Conservation (phyloP, 2,797 vertebrate species). For the Odontamblyopus rebecca region DNA sequence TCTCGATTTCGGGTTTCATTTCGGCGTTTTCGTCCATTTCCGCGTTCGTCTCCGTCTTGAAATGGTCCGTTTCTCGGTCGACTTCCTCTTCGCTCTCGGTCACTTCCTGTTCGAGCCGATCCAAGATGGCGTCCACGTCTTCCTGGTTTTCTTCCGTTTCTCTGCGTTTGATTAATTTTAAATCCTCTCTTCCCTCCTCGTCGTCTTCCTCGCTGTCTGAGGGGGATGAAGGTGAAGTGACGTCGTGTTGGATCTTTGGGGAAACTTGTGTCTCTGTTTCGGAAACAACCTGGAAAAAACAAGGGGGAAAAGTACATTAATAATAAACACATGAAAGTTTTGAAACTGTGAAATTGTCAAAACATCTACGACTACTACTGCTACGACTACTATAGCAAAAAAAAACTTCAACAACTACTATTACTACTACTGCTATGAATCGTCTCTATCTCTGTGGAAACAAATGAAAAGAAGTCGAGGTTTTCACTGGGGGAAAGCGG, state of each 20-base stretch:
- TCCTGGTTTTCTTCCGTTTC: conserved; percentile 13
- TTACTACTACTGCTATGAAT: no score
- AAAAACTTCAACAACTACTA: no score
- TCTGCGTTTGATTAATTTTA: conserved; percentile 4
- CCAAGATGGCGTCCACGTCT: conserved; percentile 28
- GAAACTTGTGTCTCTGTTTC: conserved; percentile 15
- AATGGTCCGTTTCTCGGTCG: conserved; percentile 10
- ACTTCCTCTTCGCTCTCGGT: conserved; percentile 24
- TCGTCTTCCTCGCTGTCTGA: conserved; percentile 1
- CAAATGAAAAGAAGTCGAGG: no score
- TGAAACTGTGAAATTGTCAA: no score
- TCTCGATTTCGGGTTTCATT: neutral
- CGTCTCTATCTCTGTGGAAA: no score
- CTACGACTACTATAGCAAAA: no score
- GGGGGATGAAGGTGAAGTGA: neutral
- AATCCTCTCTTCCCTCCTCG: neutral
- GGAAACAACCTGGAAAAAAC: conserved; percentile 29
- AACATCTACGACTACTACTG: no score
- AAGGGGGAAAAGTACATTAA: neutral
- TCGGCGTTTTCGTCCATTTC: neutral
- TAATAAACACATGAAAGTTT: no score
- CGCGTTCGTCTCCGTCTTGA: neutral
- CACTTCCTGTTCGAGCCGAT: conserved; percentile 28
- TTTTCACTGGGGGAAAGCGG: no score
- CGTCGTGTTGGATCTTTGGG: conserved; percentile 14